These are phyloP conservation scores for Abscondita cerata DNA, from an alignment of 2,888 invertebrate genomes.

Conservation along the genomic window DNA sequence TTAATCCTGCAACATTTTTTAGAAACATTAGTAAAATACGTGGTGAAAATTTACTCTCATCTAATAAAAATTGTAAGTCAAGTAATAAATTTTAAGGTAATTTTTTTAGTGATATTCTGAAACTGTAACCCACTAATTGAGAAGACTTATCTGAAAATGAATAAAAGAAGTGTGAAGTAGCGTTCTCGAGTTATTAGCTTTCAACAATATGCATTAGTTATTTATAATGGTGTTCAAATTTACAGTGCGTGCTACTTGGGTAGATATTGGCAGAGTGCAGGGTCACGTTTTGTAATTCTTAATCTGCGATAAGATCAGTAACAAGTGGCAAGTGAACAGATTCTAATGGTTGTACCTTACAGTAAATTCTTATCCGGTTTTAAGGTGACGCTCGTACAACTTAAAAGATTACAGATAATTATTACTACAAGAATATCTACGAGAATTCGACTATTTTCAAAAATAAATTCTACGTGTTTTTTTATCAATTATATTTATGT, in stretches of 20 bases:
- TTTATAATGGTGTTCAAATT: slow-evolving; percentile 21
- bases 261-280: slow-evolving; percentile 47
- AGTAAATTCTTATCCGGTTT: slow-evolving; percentile 29
- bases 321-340: slow-evolving; percentile 56
- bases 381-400: slow-evolving; percentile 29
- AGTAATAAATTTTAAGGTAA: no score
- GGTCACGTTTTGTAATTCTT: slow-evolving; percentile 58
- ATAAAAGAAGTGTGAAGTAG: no score
- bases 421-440: slow-evolving; percentile 21
- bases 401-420: slow-evolving; percentile 24
- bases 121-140: no score
- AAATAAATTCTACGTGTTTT: not conserved
- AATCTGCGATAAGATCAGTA: slow-evolving; percentile 55
- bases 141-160: no score
- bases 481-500: slow-evolving; percentile 17
- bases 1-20: no score
- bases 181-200: not conserved
- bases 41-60: no score
- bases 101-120: no score
- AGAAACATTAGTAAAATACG: no score
- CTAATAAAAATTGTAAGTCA: no score
- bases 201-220: slow-evolving; percentile 9
- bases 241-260: slow-evolving; percentile 30
- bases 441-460: slow-evolving; percentile 19
- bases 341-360: slow-evolving; percentile 55